Conservation (phyloP, 2,113 vertebrate genomes). For the Cardinalis cardinalis region DNA sequence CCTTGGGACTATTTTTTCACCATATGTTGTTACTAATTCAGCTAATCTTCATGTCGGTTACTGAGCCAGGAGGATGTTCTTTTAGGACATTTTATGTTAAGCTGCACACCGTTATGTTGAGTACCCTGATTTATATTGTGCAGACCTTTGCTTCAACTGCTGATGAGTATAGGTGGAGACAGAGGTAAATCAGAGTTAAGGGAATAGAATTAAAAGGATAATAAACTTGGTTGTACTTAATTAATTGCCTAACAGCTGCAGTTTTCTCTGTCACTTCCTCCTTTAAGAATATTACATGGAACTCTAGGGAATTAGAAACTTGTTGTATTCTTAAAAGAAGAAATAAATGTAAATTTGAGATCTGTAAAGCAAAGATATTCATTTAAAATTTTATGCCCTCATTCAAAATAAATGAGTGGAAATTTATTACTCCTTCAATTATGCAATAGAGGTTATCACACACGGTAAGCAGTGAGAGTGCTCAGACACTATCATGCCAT, state of each 20-base stretch:
- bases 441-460: neutral
- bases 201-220: neutral
- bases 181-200: neutral
- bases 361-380: neutral
- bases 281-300: neutral
- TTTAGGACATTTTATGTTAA: neutral
- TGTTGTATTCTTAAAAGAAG: neutral
- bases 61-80: fast-evolving
- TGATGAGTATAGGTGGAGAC: neutral
- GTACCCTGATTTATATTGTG: neutral
- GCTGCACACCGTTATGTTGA: neutral
- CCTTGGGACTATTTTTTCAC: neutral
- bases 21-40: neutral
- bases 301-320: neutral
- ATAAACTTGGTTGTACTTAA: neutral
- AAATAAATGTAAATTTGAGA: neutral
- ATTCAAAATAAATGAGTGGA: neutral
- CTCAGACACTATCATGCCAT: neutral
- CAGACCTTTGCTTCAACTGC: neutral
- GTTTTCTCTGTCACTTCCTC: neutral
- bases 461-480: neutral
- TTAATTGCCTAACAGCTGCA: neutral
- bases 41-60: neutral
- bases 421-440: neutral
- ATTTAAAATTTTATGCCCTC: neutral